Percentiles rank a stretch among this genome's conserved stretches.
These are phyloP conservation scores for Acanthiza pusilla DNA, from an alignment of 2,797 vertebrate genomes.

Conservation along the genomic window DNA sequence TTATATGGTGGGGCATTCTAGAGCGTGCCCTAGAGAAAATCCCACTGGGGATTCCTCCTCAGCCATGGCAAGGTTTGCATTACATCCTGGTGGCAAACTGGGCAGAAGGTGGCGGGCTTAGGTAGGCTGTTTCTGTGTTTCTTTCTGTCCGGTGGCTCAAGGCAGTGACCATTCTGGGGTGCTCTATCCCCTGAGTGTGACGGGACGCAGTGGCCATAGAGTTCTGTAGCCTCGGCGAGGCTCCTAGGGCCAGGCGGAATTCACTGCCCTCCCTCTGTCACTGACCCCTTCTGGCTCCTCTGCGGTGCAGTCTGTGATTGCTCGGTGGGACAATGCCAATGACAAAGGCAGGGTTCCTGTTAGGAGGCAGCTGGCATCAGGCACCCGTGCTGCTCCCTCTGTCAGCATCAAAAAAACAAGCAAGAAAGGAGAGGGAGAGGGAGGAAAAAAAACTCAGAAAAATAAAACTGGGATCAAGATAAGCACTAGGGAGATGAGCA, in stretches of 20 bases:
- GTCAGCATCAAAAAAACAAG: neutral
- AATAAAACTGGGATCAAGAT: constrained; percentile 39
- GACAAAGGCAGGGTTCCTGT: neutral
- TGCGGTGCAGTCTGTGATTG: neutral
- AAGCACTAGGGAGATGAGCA: constrained; percentile 12
- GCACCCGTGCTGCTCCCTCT: neutral
- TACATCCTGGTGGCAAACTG: neutral
- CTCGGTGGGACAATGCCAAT: neutral
- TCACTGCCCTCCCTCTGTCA: rapidly evolving
- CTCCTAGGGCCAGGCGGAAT: rapidly evolving
- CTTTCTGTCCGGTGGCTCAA: neutral
- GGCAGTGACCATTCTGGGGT: neutral
- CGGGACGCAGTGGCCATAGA: rapidly evolving
- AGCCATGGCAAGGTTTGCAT: neutral
- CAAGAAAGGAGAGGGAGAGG: neutral
- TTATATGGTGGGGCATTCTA: neutral
- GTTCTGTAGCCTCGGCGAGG: rapidly evolving
- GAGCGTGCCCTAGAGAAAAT: neutral
- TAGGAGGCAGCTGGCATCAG: neutral
- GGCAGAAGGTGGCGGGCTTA: neutral
- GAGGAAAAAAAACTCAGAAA: neutral
- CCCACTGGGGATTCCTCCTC: neutral
- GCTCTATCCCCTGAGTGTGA: too few relatives aligned
- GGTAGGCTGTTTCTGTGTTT: neutral
- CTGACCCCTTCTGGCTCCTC: neutral